These are phyloP conservation scores for Polylopha cassiicola DNA, from an alignment of 2,888 invertebrate species.

Conservation along the genomic window DNA sequence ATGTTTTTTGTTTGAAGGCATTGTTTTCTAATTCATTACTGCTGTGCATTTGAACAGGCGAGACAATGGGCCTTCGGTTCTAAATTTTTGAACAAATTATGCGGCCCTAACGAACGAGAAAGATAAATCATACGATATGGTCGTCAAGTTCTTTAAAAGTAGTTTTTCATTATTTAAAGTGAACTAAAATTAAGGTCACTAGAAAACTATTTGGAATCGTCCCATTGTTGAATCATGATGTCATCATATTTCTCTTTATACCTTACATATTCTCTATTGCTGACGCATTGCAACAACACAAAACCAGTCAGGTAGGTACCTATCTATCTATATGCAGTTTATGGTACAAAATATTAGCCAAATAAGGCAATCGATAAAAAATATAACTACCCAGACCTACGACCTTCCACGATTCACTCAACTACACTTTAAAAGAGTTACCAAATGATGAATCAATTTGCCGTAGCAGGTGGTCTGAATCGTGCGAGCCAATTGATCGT, in stretches of 20 bases:
- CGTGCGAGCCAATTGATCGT: constrained; percentile 10
- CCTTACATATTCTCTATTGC: no score
- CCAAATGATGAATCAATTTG: background rate
- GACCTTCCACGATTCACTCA: no score
- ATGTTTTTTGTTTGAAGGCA: constrained; percentile 8
- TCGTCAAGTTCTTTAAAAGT: constrained; percentile 7
- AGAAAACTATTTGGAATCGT: no score
- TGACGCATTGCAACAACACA: no score
- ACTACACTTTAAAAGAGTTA: no score
- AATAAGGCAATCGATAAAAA: no score
- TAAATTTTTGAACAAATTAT: constrained; percentile 11
- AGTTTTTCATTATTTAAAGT: constrained; percentile 5
- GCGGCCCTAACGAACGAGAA: constrained; percentile 19
- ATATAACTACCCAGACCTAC: no score
- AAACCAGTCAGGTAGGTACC: no score
- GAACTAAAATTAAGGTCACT: background rate
- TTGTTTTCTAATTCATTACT: constrained; percentile 12
- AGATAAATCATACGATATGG: constrained; percentile 18
- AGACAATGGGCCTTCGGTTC: constrained; percentile 16
- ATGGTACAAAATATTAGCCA: no score
- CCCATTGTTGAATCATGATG: no score
- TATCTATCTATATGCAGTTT: no score
- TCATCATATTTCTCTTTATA: no score
- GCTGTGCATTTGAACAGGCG: constrained; percentile 13
- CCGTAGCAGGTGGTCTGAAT: constrained; percentile 11